Evolutionary conservation across 2,888 invertebrate genomes (phyloP), one percentile per base, ranked within the genome.

Genomic region (Drosophila monieri): DNA sequence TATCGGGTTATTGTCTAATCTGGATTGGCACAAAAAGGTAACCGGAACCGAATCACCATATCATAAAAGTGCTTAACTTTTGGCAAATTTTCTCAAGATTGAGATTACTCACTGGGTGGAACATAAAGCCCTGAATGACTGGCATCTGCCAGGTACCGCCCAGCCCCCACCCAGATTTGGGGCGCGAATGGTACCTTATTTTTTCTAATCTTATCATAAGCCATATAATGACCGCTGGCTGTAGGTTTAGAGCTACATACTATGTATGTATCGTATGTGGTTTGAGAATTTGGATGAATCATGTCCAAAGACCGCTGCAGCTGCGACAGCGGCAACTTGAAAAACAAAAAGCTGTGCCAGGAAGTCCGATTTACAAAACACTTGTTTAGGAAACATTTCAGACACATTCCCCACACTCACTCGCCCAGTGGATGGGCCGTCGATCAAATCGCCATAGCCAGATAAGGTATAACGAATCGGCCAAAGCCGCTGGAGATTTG

Each of bases 321-420:
- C 15, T 53, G 27, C 18, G 60, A 35, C 39, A 6, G 47, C 27
- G 39, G 47, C 46, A 47, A 60, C 44, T 44, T 37, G 35, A 25
- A 37, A 59, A 23, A 15, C 10, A 5, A 2, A 27, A n/a, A 67
- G 32, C 12, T 27, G 25, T 56, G 18, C 32, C 51, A 86, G 78
- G 80, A 84, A 86, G 74, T 62, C 41, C 44, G 41, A 15, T 55
- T 55, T 35, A 43, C 30, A 65, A 58, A 62, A 74, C 69, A 78
- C 76, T 85, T 81, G 83, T 80, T 49, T 65, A 23, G 80, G 83
- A 80, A 80, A 80, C 79, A 85, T 80, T 80, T 70, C 27, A 37
- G 35, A 54, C 54, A 54, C 54, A 69, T 68, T 74, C 70, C 78
- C 2, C 18, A 57, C 52, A 8, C 39, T 4, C 70, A 77, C 32